These are phyloP conservation scores for Epizoanthus scotinus DNA, from an alignment of 92 coral and sea anemone genomes.

Conservation along the genomic window DNA sequence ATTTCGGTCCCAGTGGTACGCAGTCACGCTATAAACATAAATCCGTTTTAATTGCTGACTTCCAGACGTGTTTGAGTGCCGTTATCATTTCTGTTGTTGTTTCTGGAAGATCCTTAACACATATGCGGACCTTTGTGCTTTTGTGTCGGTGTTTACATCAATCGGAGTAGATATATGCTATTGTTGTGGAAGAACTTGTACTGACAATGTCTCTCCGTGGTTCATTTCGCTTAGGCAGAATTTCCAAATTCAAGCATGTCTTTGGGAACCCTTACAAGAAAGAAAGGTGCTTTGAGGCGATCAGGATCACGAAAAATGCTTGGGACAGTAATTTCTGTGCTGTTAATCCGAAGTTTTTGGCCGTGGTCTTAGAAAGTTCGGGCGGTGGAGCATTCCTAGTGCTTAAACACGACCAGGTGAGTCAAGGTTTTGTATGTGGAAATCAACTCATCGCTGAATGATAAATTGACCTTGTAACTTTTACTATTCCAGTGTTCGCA, in stretches of 20 bases:
- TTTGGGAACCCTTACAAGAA: slow-evolving; percentile 92
- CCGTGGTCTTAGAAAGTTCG: slow-evolving; percentile 88
- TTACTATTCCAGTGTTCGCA: neutral
- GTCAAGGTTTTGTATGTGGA: slow-evolving; percentile 5
- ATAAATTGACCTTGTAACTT: neutral
- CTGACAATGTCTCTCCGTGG: slow-evolving; percentile 55
- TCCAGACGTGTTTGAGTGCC: neutral
- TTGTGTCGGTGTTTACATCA: neutral
- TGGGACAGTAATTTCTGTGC: slow-evolving; percentile 97
- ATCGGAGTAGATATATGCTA: slow-evolving; percentile 14
- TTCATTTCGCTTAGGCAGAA: slow-evolving; percentile 73
- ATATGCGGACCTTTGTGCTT: slow-evolving; percentile 26
- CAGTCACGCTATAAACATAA: slow-evolving; percentile 38
- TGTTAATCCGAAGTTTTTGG: slow-evolving; percentile 97
- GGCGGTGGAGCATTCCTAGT: slow-evolving; percentile 97
- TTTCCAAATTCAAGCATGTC: slow-evolving; percentile 94
- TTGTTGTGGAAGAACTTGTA: neutral
- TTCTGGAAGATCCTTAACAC: slow-evolving; percentile 34
- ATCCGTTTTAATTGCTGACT: neutral
- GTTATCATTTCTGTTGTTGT: slow-evolving; percentile 22
- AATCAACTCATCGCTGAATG: too few species aligned
- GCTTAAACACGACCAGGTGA: slow-evolving; percentile 82
- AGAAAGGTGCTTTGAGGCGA: slow-evolving; percentile 90
- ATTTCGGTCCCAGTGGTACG: slow-evolving; percentile 32
- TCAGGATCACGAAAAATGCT: slow-evolving; percentile 76